Evolutionary conservation across 2,797 vertebrate species (phyloP), one percentile per base, ranked within the genome.

Genomic region (Galaxias olidus): DNA sequence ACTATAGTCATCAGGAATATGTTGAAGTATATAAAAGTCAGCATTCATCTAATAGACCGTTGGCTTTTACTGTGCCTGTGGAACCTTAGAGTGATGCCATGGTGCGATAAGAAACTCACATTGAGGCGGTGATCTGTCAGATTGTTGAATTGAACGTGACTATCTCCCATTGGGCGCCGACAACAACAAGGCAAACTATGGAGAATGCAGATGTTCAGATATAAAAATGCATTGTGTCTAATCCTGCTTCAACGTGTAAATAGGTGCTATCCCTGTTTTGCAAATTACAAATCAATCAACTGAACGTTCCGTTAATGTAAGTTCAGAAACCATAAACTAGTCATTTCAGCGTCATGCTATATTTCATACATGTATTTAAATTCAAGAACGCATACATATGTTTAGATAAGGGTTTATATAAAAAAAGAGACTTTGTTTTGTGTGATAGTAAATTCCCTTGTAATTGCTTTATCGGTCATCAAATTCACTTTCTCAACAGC

Each of bases 51-150:
- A 89, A 86, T 87, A 81, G 80, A 71, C 66, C 66, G 77, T 84
- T 1, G 47, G 42, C 73, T 91, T 93, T 81, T 84, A 91, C 93
- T 93, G 30, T 30, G 92, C 87, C 87, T 92, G 80, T 91, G 92
- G 93, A 96, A 96, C 87, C 92, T 92, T 89, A 96, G 93, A 79
- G 30, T 30, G 30, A 30, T 30, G 30, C 6, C 30, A 3, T 89
- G 76, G 74, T 77, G 90, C 65, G 94, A 97, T 93, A 96, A 96
- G 91, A 90, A 93, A 84, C 91, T 94, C 80, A 81, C 55, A 43
- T 75, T 71, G 19, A 88, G 82, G 88, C 90, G 75, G 92, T 89
- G 94, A 94, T 94, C 88, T 82, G 93, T 80, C 90, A 92, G 81
- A 85, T 92, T 91, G 89, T 91, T 91, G 68, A 77, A 77, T 80